Conservation (phyloP, 2,888 invertebrate species). For the Salticus scenicus region DNA sequence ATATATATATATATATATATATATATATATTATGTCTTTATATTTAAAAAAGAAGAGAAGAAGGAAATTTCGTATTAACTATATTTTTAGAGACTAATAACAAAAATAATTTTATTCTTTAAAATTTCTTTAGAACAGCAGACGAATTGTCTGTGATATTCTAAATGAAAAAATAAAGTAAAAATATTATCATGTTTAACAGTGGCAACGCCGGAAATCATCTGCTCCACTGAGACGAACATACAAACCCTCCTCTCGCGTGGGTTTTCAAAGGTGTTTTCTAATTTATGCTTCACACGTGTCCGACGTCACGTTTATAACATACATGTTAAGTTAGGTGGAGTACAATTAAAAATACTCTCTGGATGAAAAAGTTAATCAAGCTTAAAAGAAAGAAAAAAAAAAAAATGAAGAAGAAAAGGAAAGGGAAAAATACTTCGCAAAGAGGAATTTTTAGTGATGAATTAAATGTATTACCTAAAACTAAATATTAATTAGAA, state of each 20-base stretch:
- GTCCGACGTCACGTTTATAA: conserved; percentile 8
- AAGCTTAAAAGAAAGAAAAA: no score
- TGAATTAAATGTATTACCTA: no score
- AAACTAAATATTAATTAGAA: no score
- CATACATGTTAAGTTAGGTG: neutral
- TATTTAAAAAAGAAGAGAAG: no score
- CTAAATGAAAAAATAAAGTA: conserved; percentile 16
- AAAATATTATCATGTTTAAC: conserved; percentile 9
- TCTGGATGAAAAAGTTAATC: neutral
- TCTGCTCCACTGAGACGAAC: neutral
- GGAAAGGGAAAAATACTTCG: no score
- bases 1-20: no score
- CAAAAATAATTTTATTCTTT: no score
- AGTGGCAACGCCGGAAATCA: neutral
- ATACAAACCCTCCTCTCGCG: conserved; percentile 35
- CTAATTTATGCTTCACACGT: conserved; percentile 59
- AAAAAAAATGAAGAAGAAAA: no score
- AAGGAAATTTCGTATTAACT: neutral
- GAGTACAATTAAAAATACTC: neutral
- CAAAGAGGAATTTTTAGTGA: no score
- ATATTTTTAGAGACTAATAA: neutral
- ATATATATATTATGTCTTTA: no score
- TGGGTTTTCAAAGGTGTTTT: conserved; percentile 46
- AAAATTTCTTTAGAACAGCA: no score
- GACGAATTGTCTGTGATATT: conserved; percentile 32